Percentiles rank a stretch among this genome's conserved stretches.
These are phyloP conservation scores for Entelurus aequoreus DNA, from an alignment of 2,113 vertebrate genomes.

Conservation along the genomic window DNA sequence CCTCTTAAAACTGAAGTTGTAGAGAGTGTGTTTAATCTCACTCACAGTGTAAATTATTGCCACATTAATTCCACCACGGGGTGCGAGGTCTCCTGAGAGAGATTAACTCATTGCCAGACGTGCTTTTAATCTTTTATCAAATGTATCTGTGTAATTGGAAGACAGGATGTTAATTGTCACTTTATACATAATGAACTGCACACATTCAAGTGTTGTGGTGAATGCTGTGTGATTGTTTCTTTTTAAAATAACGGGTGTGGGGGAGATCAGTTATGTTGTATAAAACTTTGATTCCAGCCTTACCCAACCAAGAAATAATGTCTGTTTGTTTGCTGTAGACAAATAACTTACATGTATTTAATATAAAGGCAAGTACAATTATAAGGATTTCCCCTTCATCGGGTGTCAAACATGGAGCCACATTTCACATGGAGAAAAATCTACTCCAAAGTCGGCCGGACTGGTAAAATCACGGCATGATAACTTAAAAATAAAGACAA, in stretches of 20 bases:
- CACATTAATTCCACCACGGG: constrained; percentile 56
- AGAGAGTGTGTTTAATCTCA: constrained; percentile 56
- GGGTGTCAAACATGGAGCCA: too few species aligned
- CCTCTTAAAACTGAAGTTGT: constrained; percentile 19
- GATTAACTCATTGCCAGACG: constrained; percentile 60
- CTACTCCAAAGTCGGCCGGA: too few species aligned
- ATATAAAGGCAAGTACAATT: too few species aligned
- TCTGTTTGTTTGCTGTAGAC: too few species aligned
- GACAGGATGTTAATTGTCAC: constrained; percentile 46
- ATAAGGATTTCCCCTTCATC: too few species aligned
- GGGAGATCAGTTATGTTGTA: too few species aligned
- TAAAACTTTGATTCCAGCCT: too few species aligned
- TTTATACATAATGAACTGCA: constrained; percentile 18
- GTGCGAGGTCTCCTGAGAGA: constrained; percentile 56
- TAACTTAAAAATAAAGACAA: too few species aligned
- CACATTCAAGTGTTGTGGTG: constrained; percentile 13
- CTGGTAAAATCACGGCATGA: too few species aligned
- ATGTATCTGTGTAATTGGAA: constrained; percentile 54
- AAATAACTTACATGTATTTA: too few species aligned
- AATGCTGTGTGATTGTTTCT: constrained; percentile 17
- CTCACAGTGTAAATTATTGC: constrained; percentile 56
- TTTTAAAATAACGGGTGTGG: constrained; percentile 20
- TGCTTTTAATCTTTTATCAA: constrained; percentile 58
- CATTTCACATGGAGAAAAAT: too few species aligned
- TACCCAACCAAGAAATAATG: too few species aligned